A percentile compares a stretch with the other conserved stretches of the same genome.
Conservation (phyloP, 2,888 invertebrate genomes). For the Lacanobia oleracea region DNA sequence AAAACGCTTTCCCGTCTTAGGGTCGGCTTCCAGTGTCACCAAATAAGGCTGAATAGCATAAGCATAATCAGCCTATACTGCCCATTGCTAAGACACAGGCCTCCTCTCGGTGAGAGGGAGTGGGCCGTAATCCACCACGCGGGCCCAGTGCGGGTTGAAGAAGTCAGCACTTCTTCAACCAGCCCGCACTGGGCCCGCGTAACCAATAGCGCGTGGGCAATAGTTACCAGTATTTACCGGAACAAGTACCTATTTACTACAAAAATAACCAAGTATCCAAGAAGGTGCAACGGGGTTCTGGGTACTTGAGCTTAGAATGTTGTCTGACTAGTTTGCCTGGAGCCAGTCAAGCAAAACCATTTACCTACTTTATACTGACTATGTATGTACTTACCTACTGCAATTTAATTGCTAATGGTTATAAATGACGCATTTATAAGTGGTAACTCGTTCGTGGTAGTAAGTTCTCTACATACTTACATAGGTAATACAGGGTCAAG, state of each 20-base stretch:
- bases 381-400: background rate
- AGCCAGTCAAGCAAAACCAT: constrained; percentile 26
- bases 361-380: constrained; percentile 27
- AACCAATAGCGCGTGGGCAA: too few relatives aligned
- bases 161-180: too few relatives aligned
- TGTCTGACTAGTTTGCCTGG: constrained; percentile 15
- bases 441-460: too few relatives aligned
- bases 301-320: constrained; percentile 32
- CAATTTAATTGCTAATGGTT: background rate
- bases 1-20: background rate
- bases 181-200: too few relatives aligned
- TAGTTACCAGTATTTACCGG: background rate
- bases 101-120: too few relatives aligned
- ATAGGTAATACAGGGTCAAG: background rate
- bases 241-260: background rate
- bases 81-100: too few relatives aligned
- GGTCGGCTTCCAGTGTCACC: background rate
- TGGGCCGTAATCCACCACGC: too few relatives aligned
- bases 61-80: too few relatives aligned
- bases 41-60: background rate
- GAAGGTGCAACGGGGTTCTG: too few relatives aligned
- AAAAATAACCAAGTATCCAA: background rate
- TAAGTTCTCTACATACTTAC: too few relatives aligned
- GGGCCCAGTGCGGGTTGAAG: too few relatives aligned
- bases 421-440: constrained; percentile 3